A percentile compares a stretch with the other conserved stretches of the same genome.
Evolutionary conservation across 2,113 vertebrate species (phyloP).

Genomic region (Actenoides lindsayi): DNA sequence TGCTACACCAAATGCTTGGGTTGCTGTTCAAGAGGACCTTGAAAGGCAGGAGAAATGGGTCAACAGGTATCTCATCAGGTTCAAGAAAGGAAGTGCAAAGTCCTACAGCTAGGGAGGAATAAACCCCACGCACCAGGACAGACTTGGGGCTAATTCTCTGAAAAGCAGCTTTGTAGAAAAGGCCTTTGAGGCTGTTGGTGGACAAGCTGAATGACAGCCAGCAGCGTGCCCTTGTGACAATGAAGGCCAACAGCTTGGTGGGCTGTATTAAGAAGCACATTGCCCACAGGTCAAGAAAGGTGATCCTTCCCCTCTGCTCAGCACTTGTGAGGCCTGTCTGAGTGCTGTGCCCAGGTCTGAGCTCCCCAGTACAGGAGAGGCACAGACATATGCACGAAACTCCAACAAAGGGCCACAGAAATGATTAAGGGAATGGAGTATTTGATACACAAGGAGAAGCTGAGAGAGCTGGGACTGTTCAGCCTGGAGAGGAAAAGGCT

Average conservation of each 20-base stretch:
- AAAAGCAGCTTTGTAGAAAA: not conserved
- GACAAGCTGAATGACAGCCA: not conserved
- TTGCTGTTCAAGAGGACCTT: not conserved
- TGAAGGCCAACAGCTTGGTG: not conserved
- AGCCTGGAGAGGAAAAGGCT: not conserved
- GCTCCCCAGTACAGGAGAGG: not conserved
- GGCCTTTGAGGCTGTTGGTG: not conserved
- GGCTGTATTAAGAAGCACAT: not conserved
- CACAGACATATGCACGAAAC: not conserved
- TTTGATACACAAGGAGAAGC: not conserved
- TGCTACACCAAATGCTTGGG: not conserved
- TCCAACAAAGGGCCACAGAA: not conserved
- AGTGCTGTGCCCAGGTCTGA: not conserved
- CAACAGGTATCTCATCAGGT: not conserved
- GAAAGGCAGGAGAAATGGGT: not conserved
- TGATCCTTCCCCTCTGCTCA: not conserved
- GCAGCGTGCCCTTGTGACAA: not conserved
- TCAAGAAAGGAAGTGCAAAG: not conserved
- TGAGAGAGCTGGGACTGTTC: not conserved
- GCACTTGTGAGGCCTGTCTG: not conserved
- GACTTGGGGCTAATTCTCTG: not conserved
- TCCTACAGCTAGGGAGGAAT: not conserved
- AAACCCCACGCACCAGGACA: not conserved
- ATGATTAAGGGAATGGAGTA: not conserved
- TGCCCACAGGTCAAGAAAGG: not conserved